Evolutionary conservation across 2,113 vertebrate genomes (phyloP).

Genomic region (Microtus richardsoni): DNA sequence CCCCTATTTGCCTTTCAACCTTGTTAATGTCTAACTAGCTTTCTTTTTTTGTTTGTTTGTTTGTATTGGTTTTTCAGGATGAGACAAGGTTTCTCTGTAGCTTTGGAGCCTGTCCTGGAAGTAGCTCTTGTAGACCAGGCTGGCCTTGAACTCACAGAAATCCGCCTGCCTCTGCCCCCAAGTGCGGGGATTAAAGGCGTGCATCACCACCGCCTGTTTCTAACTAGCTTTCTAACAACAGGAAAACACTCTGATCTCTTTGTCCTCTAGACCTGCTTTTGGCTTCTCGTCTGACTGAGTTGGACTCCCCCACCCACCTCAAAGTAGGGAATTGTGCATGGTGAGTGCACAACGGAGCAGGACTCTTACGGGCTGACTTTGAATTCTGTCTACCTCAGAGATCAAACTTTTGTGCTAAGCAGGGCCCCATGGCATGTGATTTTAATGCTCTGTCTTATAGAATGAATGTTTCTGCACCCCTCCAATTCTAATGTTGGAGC

Average conservation of each 20-base stretch:
- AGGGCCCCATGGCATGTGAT: neutral
- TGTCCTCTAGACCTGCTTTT: neutral
- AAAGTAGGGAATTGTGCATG: neutral
- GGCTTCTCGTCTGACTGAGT: neutral
- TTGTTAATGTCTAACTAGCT: neutral
- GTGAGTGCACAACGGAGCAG: rapidly evolving
- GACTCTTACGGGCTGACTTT: neutral
- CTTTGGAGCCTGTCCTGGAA: too few relatives aligned
- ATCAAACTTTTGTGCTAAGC: neutral
- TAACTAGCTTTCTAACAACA: neutral
- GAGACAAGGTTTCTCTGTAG: too few relatives aligned
- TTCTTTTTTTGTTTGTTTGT: too few relatives aligned
- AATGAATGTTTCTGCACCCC: neutral
- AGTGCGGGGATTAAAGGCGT: too few relatives aligned
- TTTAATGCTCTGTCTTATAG: neutral
- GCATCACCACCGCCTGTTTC: too few relatives aligned
- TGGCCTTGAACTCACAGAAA: too few relatives aligned
- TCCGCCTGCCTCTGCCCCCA: too few relatives aligned
- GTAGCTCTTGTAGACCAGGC: too few relatives aligned
- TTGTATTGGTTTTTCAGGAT: too few relatives aligned
- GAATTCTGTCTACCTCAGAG: neutral
- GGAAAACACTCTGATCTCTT: neutral
- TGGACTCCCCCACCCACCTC: neutral
- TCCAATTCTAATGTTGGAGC: neutral
- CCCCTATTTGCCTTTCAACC: neutral